Evolutionary conservation across 1,140 invertebrate genomes (phyloP).

Genomic region (Drosophila subpulchrella): DNA sequence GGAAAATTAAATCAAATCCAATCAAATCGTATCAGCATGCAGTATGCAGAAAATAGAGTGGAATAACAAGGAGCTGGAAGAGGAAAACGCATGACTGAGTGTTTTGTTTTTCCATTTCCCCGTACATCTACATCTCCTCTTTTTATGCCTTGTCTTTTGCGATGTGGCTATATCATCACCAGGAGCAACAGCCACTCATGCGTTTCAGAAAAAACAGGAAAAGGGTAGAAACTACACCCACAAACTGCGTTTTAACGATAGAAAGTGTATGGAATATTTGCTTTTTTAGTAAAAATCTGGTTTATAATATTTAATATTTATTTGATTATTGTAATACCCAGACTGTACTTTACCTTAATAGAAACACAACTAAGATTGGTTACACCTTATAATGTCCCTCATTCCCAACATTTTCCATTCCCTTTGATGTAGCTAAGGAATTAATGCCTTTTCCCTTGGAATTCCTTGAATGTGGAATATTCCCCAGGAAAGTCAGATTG

Average conservation of each 20-base stretch:
- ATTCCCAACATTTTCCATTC: not conserved
- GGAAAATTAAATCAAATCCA: slow-evolving; percentile 83
- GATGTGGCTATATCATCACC: slow-evolving; percentile 64
- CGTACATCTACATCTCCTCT: not conserved
- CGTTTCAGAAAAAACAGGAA: slow-evolving; percentile 6
- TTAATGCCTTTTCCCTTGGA: slow-evolving; percentile 33
- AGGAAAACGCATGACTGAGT: slow-evolving; percentile 63
- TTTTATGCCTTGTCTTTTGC: slow-evolving; percentile 39
- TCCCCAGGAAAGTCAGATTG: slow-evolving; percentile 26
- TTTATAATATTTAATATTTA: no score
- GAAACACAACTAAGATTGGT: not conserved
- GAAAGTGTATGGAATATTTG: no score
- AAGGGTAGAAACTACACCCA: not conserved
- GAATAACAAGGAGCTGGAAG: slow-evolving; percentile 41
- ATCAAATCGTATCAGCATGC: slow-evolving; percentile 77
- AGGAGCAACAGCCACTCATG: slow-evolving; percentile 39
- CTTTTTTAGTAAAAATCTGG: no score
- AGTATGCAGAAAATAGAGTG: slow-evolving; percentile 32
- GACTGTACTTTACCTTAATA: no score
- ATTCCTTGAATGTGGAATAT: slow-evolving; percentile 24
- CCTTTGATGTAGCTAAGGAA: slow-evolving; percentile 14
- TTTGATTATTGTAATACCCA: no score
- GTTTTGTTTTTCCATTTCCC: slow-evolving; percentile 36
- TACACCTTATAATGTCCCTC: not conserved
- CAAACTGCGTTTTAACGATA: no score